Evolutionary conservation across 2,113 vertebrate species (phyloP).

Genomic region (Setophaga petechia): DNA sequence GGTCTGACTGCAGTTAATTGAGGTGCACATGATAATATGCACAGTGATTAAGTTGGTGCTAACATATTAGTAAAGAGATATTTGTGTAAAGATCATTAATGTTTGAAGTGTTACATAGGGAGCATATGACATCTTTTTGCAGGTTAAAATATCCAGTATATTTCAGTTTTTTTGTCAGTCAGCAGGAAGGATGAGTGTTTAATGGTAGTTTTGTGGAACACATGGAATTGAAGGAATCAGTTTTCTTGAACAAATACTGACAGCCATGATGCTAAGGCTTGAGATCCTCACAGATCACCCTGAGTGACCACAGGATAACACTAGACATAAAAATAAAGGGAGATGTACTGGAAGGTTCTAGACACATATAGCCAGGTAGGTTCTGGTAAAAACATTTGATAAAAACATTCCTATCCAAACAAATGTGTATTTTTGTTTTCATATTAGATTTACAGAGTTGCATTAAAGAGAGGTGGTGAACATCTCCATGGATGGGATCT

Average conservation of each 20-base stretch:
- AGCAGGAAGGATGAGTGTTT: neutral
- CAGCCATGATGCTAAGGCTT: neutral
- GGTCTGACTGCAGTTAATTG: constrained; percentile 4
- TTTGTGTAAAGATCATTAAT: neutral
- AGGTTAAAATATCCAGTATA: neutral
- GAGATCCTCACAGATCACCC: neutral
- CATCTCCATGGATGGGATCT: neutral
- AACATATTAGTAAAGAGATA: neutral
- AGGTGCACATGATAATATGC: neutral
- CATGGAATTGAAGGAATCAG: neutral
- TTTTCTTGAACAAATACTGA: neutral
- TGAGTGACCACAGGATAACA: neutral
- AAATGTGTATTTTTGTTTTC: neutral
- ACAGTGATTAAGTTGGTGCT: neutral
- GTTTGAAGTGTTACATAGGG: neutral
- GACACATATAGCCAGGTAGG: neutral
- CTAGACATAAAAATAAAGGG: neutral
- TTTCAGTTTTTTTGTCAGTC: neutral
- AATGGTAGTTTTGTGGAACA: neutral
- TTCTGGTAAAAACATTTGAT: neutral
- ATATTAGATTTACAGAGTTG: neutral
- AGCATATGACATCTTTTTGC: neutral
- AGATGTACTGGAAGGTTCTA: neutral
- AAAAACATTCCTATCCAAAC: neutral
- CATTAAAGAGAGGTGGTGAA: accelerated